A percentile compares a stretch with the other conserved stretches of the same genome.
Evolutionary conservation across 2,113 vertebrate species (phyloP).

Genomic region (Microcebus murinus): DNA sequence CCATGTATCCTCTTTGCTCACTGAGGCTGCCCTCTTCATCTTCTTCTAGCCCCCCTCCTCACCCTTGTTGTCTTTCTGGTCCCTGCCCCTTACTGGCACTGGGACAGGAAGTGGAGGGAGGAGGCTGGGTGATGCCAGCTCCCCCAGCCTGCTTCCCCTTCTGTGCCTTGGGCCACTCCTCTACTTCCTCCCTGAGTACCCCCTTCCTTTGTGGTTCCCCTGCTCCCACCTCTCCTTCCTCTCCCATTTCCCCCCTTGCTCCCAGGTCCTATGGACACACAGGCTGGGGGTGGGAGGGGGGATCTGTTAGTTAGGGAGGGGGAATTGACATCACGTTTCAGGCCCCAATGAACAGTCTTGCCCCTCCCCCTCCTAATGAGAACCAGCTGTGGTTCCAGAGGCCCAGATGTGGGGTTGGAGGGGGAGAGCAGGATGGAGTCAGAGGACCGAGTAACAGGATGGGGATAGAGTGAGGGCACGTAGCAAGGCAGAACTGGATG

Average conservation of each 20-base stretch:
- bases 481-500: constrained; percentile 19
- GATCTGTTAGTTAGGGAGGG: constrained; percentile 19
- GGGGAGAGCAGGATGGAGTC: constrained; percentile 71
- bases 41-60: constrained; percentile 45
- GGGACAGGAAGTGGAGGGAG: constrained; percentile 79
- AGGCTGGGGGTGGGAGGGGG: constrained; percentile 1
- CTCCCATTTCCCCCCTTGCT: constrained; percentile 50
- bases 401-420: constrained; percentile 79
- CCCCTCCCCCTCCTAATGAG: constrained; percentile 82
- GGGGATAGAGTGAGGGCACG: constrained; percentile 48
- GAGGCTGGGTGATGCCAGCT: constrained; percentile 68
- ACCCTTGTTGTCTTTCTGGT: constrained; percentile 68
- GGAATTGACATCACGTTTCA: constrained; percentile 78
- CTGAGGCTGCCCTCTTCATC: constrained; percentile 4
- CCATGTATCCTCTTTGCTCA: constrained; percentile 4
- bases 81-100: constrained; percentile 68
- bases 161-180: constrained; percentile 60
- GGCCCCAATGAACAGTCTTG: constrained; percentile 80
- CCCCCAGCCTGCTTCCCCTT: constrained; percentile 68
- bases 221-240: constrained; percentile 65
- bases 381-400: constrained; percentile 83
- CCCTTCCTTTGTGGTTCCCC: constrained; percentile 45
- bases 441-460: constrained; percentile 71
- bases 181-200: constrained; percentile 65
- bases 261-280: constrained; percentile 42